These are phyloP conservation scores for Melanotaenia nigrans DNA, from an alignment of 2,797 vertebrate genomes.

Conservation along the genomic window DNA sequence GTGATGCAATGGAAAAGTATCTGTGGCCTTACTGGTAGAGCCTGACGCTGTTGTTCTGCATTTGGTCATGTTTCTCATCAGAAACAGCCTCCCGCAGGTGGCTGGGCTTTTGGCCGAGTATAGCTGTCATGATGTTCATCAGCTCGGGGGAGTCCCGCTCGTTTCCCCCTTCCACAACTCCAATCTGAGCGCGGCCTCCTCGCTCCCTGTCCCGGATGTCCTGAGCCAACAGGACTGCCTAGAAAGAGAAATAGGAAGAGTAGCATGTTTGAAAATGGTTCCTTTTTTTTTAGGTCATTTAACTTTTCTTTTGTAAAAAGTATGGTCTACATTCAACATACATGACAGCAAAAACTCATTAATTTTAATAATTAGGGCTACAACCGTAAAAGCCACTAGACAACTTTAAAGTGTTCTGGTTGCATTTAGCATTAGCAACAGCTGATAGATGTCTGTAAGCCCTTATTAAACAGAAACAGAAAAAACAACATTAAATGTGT, in stretches of 20 bases:
- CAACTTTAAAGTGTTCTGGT: neutral
- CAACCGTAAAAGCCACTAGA: neutral
- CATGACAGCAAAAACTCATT: neutral
- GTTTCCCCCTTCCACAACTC: slow-evolving; percentile 81
- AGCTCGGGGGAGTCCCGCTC: slow-evolving; percentile 86
- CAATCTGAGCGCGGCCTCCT: slow-evolving; percentile 88
- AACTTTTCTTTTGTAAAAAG: neutral
- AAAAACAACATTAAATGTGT: neutral
- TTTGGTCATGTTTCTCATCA: slow-evolving; percentile 69
- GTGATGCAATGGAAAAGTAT: neutral
- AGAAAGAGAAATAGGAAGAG: neutral
- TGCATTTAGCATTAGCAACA: neutral
- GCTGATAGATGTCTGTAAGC: neutral
- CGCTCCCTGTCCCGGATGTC: slow-evolving; percentile 90
- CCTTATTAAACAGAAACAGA: neutral
- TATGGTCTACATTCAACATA: neutral
- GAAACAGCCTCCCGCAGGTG: slow-evolving; percentile 75
- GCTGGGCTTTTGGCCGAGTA: slow-evolving; percentile 82
- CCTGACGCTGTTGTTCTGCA: slow-evolving; percentile 79
- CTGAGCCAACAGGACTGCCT: slow-evolving; percentile 87
- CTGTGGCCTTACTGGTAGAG: slow-evolving; percentile 86
- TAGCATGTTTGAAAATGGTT: neutral
- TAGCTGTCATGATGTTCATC: slow-evolving; percentile 87
- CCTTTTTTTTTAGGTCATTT: neutral
- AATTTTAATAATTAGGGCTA: neutral